Evolutionary conservation across 2,888 invertebrate genomes (phyloP), one percentile per base, ranked within the genome.

Genomic region (Hyposoter didymator): DNA sequence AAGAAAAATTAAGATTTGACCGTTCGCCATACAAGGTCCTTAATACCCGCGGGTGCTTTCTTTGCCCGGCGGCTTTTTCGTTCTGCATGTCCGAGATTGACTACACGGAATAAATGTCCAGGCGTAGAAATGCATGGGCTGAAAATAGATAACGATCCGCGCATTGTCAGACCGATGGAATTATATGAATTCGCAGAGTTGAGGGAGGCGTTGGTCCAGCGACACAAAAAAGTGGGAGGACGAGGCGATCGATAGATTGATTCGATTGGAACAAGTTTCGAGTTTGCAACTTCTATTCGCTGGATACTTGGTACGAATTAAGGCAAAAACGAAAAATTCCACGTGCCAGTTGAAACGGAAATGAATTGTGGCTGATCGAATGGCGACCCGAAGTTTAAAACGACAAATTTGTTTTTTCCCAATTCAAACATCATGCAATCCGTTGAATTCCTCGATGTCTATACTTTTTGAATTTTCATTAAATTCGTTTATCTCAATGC

Each of bases 61-160:
- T 39, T 39, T 32, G 17, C 47, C 62, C 35, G 0, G 17, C 35
- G 0, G 17, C n/a, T 55, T 83, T 12, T 3, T n/a, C 19, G 55
- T 59, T 78, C 59, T 59, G 47, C 73, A 78, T 78, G 73, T 73
- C 35, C 55, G 32, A 66, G 66, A 83, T 83, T 67, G 67, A 67
- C 32, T 69, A 22, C 35, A 70, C 32, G n/a, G 28, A 32, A 62
- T n/a, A 74, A 39, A 39, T 39, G 39, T 39, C 39, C n/a, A 74
- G 14, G 28, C 39, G 28, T 74, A n/a, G 28, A 47, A 32, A 59
- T 72, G n/a, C 39, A 66, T 35, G 22, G 45, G 5, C 32, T 8
- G 14, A 59, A 39, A 35, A 39, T 35, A 14, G 64, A 62, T 32
- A 32, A 17, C 35, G 43, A 62, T 72, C 5, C 35, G 70, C 8